Conservation (phyloP, 2,113 vertebrate species). For the Festucalex cinctus region DNA sequence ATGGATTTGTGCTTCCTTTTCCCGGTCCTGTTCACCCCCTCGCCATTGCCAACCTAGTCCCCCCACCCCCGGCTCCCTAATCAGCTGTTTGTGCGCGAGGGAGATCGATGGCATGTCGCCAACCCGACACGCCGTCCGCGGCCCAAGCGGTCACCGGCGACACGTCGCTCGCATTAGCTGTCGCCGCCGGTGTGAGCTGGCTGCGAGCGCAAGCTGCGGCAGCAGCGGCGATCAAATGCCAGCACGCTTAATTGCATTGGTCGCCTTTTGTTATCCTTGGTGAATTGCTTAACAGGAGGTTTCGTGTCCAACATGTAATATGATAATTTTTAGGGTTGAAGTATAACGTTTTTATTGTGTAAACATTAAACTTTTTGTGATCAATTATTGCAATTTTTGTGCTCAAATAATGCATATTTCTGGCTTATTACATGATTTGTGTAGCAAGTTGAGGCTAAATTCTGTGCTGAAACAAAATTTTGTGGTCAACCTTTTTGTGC, state of each 20-base stretch:
- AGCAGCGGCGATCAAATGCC: neutral
- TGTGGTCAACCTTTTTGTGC: too few species aligned
- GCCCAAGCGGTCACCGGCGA: neutral
- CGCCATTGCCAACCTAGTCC: neutral
- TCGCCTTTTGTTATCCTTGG: neutral
- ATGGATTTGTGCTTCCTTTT: constrained; percentile 44
- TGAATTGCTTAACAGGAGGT: neutral
- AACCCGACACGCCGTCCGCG: neutral
- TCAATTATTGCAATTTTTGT: too few species aligned
- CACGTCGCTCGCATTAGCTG: neutral
- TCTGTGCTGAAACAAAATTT: too few species aligned
- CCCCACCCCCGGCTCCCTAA: neutral
- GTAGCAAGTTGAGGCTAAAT: too few species aligned
- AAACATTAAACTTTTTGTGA: neutral
- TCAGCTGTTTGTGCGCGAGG: neutral
- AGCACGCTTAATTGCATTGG: neutral
- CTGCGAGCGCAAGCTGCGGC: neutral
- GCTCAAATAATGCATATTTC: too few species aligned
- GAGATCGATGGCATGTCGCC: neutral
- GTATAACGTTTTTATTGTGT: neutral
- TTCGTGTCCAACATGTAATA: neutral
- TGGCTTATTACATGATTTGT: too few species aligned
- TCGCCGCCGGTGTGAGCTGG: neutral
- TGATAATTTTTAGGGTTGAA: neutral
- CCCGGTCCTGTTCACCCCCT: constrained; percentile 10